These are phyloP conservation scores for Apus apus DNA, from an alignment of 2,113 vertebrate genomes.

Conservation along the genomic window DNA sequence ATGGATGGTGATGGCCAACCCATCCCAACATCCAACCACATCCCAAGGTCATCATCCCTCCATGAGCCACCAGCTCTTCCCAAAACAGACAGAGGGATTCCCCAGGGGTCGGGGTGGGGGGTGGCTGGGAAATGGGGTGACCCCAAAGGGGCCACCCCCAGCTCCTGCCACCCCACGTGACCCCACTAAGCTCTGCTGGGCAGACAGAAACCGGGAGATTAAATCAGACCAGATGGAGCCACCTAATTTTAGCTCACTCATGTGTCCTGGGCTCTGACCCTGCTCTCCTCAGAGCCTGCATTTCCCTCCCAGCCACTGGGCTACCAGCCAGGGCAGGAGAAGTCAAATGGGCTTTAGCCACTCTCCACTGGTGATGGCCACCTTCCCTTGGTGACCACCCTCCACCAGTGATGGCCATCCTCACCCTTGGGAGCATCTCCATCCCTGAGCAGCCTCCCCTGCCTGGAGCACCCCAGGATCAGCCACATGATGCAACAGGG, in stretches of 20 bases:
- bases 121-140: no score
- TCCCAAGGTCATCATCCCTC: background rate
- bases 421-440: background rate
- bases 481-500: fast-evolving
- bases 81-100: fast-evolving
- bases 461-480: background rate
- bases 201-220: background rate
- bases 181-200: background rate
- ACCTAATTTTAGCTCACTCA: slow-evolving; percentile 6
- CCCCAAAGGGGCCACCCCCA: background rate
- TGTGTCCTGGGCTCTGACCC: background rate
- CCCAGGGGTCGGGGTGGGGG: fast-evolving
- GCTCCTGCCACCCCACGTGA: fast-evolving
- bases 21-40: background rate
- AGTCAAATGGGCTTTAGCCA: background rate
- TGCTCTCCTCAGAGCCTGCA: no score
- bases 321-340: background rate
- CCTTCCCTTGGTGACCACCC: no score
- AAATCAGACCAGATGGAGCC: background rate
- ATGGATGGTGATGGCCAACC: fast-evolving
- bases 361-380: no score
- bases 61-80: background rate
- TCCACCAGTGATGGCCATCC: background rate
- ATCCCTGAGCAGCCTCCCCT: background rate
- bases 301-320: background rate